These are phyloP conservation scores for Zaprionus africanus DNA, from an alignment of 1,140 invertebrate genomes.

Conservation along the genomic window DNA sequence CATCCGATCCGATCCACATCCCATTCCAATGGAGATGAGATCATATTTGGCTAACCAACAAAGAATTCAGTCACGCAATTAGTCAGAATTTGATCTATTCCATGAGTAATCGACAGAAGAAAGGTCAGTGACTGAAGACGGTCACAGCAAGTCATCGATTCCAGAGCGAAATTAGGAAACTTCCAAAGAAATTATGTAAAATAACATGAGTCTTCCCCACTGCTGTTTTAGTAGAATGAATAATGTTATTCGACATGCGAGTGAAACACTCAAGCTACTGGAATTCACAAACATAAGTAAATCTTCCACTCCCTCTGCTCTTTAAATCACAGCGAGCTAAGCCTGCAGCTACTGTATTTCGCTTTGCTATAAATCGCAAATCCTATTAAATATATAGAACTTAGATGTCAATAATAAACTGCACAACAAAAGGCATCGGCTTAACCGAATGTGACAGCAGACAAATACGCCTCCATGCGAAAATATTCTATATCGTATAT, in stretches of 20 bases:
- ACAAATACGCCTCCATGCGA: slow-evolving; percentile 36
- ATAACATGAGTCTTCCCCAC: background rate
- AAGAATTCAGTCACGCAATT: slow-evolving; percentile 31
- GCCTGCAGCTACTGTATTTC: slow-evolving; percentile 13
- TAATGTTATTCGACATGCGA: background rate
- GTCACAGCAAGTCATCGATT: slow-evolving; percentile 15
- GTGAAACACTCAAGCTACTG: background rate
- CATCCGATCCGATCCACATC: slow-evolving; percentile 24
- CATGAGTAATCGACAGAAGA: slow-evolving; percentile 26
- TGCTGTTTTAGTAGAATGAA: background rate
- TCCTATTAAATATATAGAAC: slow-evolving; percentile 23
- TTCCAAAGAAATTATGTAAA: slow-evolving; percentile 5
- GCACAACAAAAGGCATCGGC: slow-evolving; percentile 33
- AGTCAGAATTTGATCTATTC: slow-evolving; percentile 27
- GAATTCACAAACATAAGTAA: background rate
- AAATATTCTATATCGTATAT: slow-evolving; percentile 27
- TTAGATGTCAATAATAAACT: slow-evolving; percentile 36
- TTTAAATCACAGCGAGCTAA: background rate
- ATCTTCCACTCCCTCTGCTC: background rate
- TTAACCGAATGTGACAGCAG: slow-evolving; percentile 32
- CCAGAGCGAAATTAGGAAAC: slow-evolving; percentile 5
- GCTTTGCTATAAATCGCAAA: slow-evolving; percentile 3
- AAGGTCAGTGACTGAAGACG: slow-evolving; percentile 4
- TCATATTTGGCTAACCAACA: slow-evolving; percentile 17
- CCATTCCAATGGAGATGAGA: slow-evolving; percentile 18